Evolutionary conservation across 2,888 invertebrate species (phyloP).

Genomic region (Holacanthella duospinosa): DNA sequence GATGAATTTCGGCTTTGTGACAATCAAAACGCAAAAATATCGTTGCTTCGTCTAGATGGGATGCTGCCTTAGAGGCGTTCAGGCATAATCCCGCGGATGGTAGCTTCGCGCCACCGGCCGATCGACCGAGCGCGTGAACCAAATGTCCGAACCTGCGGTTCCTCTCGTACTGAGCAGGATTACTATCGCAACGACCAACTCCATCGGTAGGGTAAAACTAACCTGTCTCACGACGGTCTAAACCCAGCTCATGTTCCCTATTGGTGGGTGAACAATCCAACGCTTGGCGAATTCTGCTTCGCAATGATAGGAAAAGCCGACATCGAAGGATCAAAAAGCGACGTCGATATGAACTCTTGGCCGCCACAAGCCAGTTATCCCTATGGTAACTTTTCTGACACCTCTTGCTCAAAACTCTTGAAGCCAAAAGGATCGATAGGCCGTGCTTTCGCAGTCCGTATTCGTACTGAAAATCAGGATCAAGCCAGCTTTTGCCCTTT

Average conservation of each 20-base stretch:
- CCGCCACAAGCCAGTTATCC: constrained; percentile 58
- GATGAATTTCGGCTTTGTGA: too few species aligned
- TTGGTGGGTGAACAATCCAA: constrained; percentile 61
- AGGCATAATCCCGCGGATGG: constrained; percentile 56
- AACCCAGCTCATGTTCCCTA: constrained; percentile 57
- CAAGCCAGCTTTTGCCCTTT: constrained; percentile 59
- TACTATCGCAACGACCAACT: constrained; percentile 47
- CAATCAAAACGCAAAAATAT: constrained; percentile 13
- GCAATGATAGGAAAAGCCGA: constrained; percentile 65
- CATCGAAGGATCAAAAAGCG: constrained; percentile 61
- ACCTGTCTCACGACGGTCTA: constrained; percentile 56
- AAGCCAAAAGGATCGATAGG: constrained; percentile 49
- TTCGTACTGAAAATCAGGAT: constrained; percentile 47
- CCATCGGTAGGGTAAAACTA: constrained; percentile 53
- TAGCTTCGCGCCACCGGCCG: constrained; percentile 57
- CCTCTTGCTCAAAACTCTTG: constrained; percentile 51
- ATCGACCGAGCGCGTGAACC: constrained; percentile 54
- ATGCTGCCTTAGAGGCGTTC: constrained; percentile 54
- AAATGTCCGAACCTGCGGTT: constrained; percentile 53
- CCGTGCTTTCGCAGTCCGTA: constrained; percentile 52
- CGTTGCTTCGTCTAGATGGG: constrained; percentile 53
- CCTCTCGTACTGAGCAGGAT: constrained; percentile 50
- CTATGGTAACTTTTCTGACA: constrained; percentile 63
- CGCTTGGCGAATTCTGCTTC: constrained; percentile 60
- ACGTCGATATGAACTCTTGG: constrained; percentile 56